Evolutionary conservation across 2,113 vertebrate species (phyloP).

Genomic region (Fregetta grallaria): DNA sequence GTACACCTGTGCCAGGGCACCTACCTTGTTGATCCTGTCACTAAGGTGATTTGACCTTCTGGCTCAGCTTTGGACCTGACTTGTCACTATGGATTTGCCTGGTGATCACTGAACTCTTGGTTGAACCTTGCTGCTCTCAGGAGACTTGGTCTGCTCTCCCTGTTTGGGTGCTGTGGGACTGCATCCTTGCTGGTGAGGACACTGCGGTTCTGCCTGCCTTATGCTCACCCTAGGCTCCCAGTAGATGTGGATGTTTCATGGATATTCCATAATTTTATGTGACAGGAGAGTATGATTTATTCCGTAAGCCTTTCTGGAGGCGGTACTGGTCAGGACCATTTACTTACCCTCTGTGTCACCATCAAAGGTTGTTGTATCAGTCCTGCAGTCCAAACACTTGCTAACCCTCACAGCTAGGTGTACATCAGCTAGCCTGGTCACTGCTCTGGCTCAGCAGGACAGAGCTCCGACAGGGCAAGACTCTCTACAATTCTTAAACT

Average conservation of each 20-base stretch:
- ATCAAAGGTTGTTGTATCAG: background rate
- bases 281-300: background rate
- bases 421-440: background rate
- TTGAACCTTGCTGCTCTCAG: background rate
- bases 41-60: background rate
- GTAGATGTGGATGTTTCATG: background rate
- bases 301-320: background rate
- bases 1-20: background rate
- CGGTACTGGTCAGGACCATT: background rate
- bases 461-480: background rate
- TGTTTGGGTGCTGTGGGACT: background rate
- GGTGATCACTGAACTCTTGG: background rate
- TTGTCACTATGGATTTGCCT: background rate
- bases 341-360: background rate
- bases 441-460: background rate
- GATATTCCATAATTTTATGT: background rate
- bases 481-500: background rate
- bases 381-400: background rate
- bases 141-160: background rate
- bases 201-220: background rate
- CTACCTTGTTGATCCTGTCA: background rate
- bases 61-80: background rate
- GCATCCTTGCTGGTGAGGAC: background rate
- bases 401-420: background rate
- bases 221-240: fast-evolving